Percentiles rank a stretch among this genome's conserved stretches.
Evolutionary conservation across 2,797 vertebrate genomes (phyloP).

Genomic region (Clarias fuscus): DNA sequence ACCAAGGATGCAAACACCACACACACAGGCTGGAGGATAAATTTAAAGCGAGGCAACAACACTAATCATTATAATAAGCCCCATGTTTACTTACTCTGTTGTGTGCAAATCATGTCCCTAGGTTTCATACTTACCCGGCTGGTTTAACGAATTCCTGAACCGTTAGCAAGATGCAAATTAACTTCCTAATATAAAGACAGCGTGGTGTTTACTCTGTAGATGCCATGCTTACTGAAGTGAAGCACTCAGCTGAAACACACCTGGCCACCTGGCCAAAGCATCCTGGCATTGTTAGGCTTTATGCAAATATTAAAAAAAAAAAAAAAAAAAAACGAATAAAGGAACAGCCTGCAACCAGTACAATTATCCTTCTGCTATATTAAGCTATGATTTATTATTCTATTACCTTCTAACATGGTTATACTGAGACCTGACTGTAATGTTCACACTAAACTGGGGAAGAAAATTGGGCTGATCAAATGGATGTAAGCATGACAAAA

Average conservation of each 20-base stretch:
- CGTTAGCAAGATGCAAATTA: conserved; percentile 7
- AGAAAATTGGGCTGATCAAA: neutral
- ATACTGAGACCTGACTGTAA: neutral
- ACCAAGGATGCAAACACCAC: too few species aligned
- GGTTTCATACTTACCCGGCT: neutral
- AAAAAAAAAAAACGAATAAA: neutral
- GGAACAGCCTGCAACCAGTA: neutral
- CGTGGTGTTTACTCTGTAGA: neutral
- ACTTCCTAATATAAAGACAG: neutral
- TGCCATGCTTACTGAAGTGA: too few species aligned
- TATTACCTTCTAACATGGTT: neutral
- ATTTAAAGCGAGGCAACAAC: neutral
- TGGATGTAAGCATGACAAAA: neutral
- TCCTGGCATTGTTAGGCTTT: neutral
- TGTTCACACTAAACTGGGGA: neutral
- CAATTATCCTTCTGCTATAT: neutral
- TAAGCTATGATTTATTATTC: neutral
- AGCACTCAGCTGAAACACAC: neutral
- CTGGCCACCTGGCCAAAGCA: neutral
- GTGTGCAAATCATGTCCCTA: neutral
- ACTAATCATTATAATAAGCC: too few species aligned
- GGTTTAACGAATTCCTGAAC: neutral
- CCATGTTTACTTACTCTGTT: neutral
- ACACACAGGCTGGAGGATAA: too few species aligned
- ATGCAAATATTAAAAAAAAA: neutral